phyloP scores from a whole-genome alignment of 2,888 invertebrate genomes.

The Trachelus stipa region DNA sequence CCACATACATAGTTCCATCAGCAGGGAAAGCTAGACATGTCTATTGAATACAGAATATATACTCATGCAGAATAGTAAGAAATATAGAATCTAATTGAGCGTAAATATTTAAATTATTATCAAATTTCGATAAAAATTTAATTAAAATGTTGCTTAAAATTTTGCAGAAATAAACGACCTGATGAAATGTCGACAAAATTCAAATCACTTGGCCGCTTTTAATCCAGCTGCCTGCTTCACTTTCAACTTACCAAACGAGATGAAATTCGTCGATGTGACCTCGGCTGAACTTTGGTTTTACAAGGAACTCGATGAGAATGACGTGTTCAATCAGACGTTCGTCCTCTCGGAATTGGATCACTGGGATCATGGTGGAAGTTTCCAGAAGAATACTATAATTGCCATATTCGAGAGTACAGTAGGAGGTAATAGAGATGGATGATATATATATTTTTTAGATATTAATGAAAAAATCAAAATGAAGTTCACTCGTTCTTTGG shows the following conservation, averaged over 20 bases:
- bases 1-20: too few relatives aligned
- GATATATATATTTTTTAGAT: background rate
- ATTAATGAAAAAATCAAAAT: background rate
- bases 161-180: conserved; percentile 12
- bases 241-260: conserved; percentile 81
- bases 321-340: conserved; percentile 79
- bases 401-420: conserved; percentile 83
- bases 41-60: background rate
- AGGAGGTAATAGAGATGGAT: conserved; percentile 67
- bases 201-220: conserved; percentile 61
- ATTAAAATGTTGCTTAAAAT: background rate
- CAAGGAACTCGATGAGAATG: conserved; percentile 75
- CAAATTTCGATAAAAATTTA: background rate
- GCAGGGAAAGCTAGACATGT: background rate
- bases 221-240: conserved; percentile 80
- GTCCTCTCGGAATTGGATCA: conserved; percentile 84
- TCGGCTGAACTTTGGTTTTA: conserved; percentile 86
- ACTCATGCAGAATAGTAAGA: background rate
- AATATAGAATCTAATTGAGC: background rate
- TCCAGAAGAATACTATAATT: conserved; percentile 82
- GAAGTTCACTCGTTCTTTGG: background rate
- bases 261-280: conserved; percentile 79
- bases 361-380: conserved; percentile 76
- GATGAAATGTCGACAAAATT: conserved; percentile 53
- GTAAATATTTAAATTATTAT: background rate